Evolutionary conservation across 2,888 invertebrate species (phyloP), one percentile per base, ranked within the genome.

Genomic region (Ditula angustiorana): DNA sequence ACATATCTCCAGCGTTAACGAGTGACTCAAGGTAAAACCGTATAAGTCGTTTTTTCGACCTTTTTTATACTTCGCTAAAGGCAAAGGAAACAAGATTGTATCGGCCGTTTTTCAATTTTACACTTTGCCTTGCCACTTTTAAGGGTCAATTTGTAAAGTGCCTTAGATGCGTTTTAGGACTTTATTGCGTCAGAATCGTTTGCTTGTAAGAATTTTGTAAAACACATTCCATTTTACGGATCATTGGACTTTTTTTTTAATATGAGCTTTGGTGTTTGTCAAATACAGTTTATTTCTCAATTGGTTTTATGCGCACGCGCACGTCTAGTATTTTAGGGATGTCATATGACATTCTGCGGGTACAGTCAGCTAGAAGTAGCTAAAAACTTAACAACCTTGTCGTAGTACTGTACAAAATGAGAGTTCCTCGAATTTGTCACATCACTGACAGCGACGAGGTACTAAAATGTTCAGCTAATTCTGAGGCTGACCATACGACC

Each of bases 181-280:
- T 19, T 62, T 49, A 8, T 28, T 47, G 13, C 10, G 4, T 23
- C 46, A 8, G 35, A 28, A 8, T 11, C 59, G 64, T 67, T 61
- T 61, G 65, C 72, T 74, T 80, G 79, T 81, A 80, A 78, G 82
- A 81, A 84, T 83, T 79, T 80, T 78, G 82, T 81, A 75, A 77
- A 79, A 82, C 81, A 81, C 73, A 78, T 74, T 75, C 70, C 69
- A 69, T 73, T 74, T 75, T 74, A 75, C 71, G 74, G 74, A 62
- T 71, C 67, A 73, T 70, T 74, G 67, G 66, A 66, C 72, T 69
- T 69, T 66, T 65, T 64, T 61, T 55, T 50, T 13, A 33, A 33
- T 49, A 13, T 35, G 53, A 23, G 35, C 53, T 13, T 58, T 41
- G 58, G 64, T 64, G 53, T 64, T 52, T 56, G 52, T 47, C 46